Conservation (phyloP, 1,140 invertebrate genomes). For the Diorhabda elongata region DNA sequence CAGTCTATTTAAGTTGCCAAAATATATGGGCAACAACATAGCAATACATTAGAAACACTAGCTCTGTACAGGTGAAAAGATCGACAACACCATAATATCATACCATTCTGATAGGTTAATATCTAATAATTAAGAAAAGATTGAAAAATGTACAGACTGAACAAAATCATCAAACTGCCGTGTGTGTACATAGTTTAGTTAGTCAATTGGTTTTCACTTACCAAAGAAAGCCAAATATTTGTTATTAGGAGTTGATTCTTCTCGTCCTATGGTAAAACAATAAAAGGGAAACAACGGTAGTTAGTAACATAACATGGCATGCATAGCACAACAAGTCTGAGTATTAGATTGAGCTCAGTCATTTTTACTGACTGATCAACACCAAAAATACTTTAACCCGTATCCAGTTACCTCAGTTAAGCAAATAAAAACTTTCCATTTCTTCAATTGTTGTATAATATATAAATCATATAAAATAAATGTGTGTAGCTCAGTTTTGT, state of each 20-base stretch:
- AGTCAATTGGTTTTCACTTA: slow-evolving; percentile 65
- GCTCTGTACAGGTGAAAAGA: slow-evolving; percentile 25
- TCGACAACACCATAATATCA: slow-evolving; percentile 17
- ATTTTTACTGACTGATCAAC: neutral
- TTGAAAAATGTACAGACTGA: slow-evolving; percentile 31
- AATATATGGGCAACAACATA: slow-evolving; percentile 22
- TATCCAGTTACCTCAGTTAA: too few species aligned
- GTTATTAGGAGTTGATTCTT: slow-evolving; percentile 77
- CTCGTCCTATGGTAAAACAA: slow-evolving; percentile 52
- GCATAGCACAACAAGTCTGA: slow-evolving; percentile 28
- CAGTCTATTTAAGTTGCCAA: slow-evolving; percentile 3
- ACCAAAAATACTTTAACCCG: too few species aligned
- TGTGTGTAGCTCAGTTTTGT: too few species aligned
- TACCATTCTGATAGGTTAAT: slow-evolving; percentile 23
- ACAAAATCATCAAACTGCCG: slow-evolving; percentile 47
- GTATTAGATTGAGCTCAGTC: neutral
- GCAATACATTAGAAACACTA: slow-evolving; percentile 29
- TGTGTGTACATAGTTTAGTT: slow-evolving; percentile 49
- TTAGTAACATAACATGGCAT: slow-evolving; percentile 52
- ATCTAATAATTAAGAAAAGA: slow-evolving; percentile 31
- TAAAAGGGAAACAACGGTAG: slow-evolving; percentile 61
- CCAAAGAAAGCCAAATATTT: slow-evolving; percentile 84
- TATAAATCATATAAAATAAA: too few species aligned
- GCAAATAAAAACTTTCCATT: too few species aligned
- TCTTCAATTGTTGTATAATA: too few species aligned